A percentile compares a stretch with the other conserved stretches of the same genome.
Conservation (phyloP, 2,113 vertebrate species). For the Laticauda colubrina region DNA sequence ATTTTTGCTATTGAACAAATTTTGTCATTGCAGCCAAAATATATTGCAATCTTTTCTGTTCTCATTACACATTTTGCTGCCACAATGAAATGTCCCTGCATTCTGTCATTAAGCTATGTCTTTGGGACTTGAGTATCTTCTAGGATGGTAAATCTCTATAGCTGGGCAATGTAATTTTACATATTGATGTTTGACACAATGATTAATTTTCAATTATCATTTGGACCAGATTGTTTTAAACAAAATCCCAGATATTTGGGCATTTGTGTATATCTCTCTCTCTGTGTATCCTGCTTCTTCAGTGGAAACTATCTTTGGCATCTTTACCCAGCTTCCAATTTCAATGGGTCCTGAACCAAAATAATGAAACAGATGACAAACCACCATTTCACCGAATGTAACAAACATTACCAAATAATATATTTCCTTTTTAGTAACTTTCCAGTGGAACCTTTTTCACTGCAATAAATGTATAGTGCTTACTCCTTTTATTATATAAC, state of each 20-base stretch:
- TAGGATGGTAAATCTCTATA: neutral
- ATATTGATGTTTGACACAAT: neutral
- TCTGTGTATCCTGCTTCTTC: neutral
- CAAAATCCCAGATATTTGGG: neutral
- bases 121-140: neutral
- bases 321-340: neutral
- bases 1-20: constrained; percentile 11
- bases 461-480: neutral
- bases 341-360: neutral
- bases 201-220: constrained; percentile 21
- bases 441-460: neutral
- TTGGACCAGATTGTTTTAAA: neutral
- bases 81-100: constrained; percentile 17
- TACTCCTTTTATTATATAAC: neutral
- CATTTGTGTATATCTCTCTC: neutral
- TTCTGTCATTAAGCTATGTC: constrained; percentile 17
- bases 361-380: neutral
- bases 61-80: neutral
- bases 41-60: neutral
- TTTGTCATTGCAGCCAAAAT: constrained; percentile 28
- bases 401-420: neutral
- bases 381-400: neutral
- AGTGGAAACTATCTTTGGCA: neutral
- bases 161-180: neutral
- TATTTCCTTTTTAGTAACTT: neutral